Percentiles rank a stretch among this genome's conserved stretches.
Evolutionary conservation across 2,113 vertebrate genomes (phyloP).

Genomic region (Odontesthes bonariensis): DNA sequence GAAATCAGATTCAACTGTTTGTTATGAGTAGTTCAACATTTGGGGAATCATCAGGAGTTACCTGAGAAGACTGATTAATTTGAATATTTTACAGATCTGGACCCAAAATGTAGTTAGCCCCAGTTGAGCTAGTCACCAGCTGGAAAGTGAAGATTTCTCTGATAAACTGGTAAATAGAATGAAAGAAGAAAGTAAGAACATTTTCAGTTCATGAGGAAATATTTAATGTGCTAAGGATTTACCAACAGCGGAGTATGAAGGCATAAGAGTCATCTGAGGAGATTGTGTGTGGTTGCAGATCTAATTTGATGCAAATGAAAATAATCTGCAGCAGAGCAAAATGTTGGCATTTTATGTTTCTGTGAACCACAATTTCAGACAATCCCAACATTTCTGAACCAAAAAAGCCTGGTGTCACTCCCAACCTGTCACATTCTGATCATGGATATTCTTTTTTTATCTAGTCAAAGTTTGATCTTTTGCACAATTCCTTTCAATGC

Average conservation of each 20-base stretch:
- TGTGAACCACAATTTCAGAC: not conserved
- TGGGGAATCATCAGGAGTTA: conserved; percentile 3
- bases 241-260: not conserved
- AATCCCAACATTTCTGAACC: not conserved
- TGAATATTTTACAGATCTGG: conserved; percentile 1
- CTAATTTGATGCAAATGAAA: conserved; percentile 11
- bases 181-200: not conserved
- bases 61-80: conserved; percentile 22
- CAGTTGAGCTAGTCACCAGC: not conserved
- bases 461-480: not conserved
- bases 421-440: not conserved
- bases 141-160: conserved; percentile 9
- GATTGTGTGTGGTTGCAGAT: not conserved
- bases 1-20: conserved; percentile 35
- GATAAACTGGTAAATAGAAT: conserved; percentile 7
- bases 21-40: conserved; percentile 16
- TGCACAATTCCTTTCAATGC: too few relatives aligned
- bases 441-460: not conserved
- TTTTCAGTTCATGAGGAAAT: not conserved
- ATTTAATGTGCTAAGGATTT: not conserved
- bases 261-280: not conserved
- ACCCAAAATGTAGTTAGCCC: conserved; percentile 16
- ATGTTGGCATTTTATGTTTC: too few relatives aligned
- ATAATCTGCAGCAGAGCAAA: not conserved
- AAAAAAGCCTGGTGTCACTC: not conserved